Conservation (phyloP, 2,797 vertebrate species). For the Sebastes variabilis region DNA sequence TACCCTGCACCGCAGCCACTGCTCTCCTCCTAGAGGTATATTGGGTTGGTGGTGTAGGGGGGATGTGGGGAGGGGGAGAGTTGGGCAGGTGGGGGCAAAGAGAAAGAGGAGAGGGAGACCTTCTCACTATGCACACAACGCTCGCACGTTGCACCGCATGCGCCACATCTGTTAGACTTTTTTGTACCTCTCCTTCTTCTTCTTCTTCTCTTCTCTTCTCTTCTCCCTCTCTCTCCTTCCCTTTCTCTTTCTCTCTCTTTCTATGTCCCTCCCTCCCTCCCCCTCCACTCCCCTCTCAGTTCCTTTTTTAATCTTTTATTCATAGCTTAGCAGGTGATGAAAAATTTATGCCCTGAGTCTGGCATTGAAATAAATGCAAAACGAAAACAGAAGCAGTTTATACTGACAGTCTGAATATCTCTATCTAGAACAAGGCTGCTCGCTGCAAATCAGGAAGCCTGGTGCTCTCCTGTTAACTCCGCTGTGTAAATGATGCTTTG, state of each 20-base stretch:
- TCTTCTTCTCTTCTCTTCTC: neutral
- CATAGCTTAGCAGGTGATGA: conserved; percentile 99
- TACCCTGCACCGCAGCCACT: conserved; percentile 75
- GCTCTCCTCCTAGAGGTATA: conserved; percentile 78
- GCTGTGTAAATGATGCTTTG: conserved; percentile 82
- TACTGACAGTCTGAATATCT: conserved; percentile 99
- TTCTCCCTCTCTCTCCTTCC: neutral
- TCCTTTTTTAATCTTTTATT: conserved; percentile 99
- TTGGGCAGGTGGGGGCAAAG: conserved; percentile 69
- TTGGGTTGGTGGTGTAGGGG: conserved; percentile 81
- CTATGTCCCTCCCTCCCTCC: conserved; percentile 57
- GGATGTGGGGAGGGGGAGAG: conserved; percentile 1
- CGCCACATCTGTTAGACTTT: conserved; percentile 92
- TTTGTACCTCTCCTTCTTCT: conserved; percentile 64
- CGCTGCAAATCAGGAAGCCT: conserved; percentile 91
- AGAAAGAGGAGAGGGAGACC: conserved; percentile 76
- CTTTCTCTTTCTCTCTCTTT: conserved; percentile 47
- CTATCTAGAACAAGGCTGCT: conserved; percentile 97
- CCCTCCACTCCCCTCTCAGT: conserved; percentile 83
- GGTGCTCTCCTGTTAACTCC: conserved; percentile 80
- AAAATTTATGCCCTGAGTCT: conserved; percentile 99
- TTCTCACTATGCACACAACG: conserved; percentile 90
- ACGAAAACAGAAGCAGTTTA: conserved; percentile 99
- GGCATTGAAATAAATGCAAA: conserved; percentile 99
- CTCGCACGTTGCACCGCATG: conserved; percentile 89